Conservation (phyloP, 1,140 invertebrate genomes). For the Thaumetopoea pityocampa region DNA sequence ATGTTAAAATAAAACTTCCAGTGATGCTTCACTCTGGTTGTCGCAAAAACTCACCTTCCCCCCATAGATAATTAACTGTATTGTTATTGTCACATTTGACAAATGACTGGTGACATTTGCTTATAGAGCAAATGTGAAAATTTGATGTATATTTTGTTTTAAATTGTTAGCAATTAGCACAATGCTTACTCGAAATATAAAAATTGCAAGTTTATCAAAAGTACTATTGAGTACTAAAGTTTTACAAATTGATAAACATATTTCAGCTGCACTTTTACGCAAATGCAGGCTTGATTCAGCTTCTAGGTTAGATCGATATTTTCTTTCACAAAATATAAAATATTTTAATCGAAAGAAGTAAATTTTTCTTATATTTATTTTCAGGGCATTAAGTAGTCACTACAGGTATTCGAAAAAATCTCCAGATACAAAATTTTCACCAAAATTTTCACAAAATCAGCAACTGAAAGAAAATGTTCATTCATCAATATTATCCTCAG, state of each 20-base stretch:
- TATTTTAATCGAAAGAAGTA: not conserved
- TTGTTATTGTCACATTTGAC: no score
- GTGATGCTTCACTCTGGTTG: no score
- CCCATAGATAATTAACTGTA: no score
- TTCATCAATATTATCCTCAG: conserved; percentile 21
- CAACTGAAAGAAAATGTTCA: conserved; percentile 5
- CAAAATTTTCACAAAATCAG: not conserved
- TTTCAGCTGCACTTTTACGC: not conserved
- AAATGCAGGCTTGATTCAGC: not conserved
- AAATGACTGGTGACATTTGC: no score
- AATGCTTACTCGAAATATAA: conserved; percentile 42
- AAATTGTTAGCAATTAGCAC: no score
- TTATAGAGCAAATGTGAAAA: no score
- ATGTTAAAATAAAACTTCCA: no score
- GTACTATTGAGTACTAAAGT: conserved; percentile 25
- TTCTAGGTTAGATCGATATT: conserved; percentile 7
- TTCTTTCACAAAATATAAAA: not conserved
- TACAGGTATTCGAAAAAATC: not conserved
- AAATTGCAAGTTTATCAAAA: conserved; percentile 30
- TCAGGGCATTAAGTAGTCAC: conserved; percentile 5
- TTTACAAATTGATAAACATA: conserved; percentile 17
- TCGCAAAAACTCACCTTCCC: no score
- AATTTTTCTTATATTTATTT: conserved; percentile 2
- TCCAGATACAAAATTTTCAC: not conserved
- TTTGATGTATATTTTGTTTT: no score